Base-by-base conservation (phyloP, 2,113 vertebrate species). In the Alethe diademata region DNA sequence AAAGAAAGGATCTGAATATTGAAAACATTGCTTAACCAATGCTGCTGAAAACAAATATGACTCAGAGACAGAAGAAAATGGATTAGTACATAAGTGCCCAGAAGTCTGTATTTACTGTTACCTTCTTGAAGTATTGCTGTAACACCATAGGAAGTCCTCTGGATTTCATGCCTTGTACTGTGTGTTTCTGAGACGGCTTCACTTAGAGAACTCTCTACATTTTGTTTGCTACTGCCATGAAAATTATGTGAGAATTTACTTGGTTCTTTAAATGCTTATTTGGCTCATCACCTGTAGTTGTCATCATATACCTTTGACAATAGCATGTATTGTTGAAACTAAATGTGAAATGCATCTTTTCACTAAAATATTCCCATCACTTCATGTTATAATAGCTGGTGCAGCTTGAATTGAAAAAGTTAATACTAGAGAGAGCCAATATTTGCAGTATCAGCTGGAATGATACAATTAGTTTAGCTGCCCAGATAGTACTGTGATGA, bases 361-460 rank as follows among this genome's bases (percentile, higher is more conserved):
- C 19, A 38, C 40, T 35, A 8, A 78, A 66, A 43, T 47, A 38
- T 65, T 79, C 50, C 62, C 8, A 7, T 69, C 47, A 50, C 50
- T 60, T 70, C 25, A 2, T 75, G 23, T 45, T 92, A 20, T n/a
- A 75, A 82, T 92, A 72, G 36, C n/a, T 73, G 54, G 10, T 47
- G 19, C 24, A n/a, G 45, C 42, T 87, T 64, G 72, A 91, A 93
- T 48, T 53, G n/a, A 69, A 67, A 66, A 81, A 85, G 79, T 60
- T 74, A 87, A 65, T 66, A 61, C 73, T 54, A 42, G 73, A 76
- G 74, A 69, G 61, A 29, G 47, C 22, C 36, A 91, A 75, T 95
- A 78, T 92, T 93, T 95, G 73, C 53, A 54, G 40, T 85, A 69
- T 93, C 73, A 78, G 50, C 71, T 92, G 84, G 80, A 92, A 82